Percentiles rank a stretch among this genome's conserved stretches.
Conservation (phyloP, 2,113 vertebrate genomes). For the Caloenas nicobarica region DNA sequence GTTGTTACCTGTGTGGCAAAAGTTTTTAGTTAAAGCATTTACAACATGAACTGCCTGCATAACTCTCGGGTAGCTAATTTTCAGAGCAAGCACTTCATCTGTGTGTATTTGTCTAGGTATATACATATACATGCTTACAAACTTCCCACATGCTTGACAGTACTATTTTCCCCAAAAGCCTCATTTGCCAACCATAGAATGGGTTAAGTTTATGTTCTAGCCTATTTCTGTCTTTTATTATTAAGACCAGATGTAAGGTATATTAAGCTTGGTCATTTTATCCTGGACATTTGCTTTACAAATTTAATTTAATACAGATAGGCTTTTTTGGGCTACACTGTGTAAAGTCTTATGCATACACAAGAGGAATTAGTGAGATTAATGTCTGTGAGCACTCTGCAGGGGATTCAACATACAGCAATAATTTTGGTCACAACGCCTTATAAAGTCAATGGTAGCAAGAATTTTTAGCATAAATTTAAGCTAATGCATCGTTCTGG, state of each 20-base stretch:
- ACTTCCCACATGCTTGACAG: neutral
- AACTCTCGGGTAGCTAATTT: neutral
- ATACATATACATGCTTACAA: neutral
- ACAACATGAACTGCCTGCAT: neutral
- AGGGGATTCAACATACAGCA: neutral
- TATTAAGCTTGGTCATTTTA: neutral
- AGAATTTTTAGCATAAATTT: neutral
- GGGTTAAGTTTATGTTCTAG: neutral
- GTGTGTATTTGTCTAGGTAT: neutral
- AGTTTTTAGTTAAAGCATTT: neutral
- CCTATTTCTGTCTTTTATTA: neutral
- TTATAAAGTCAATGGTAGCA: neutral
- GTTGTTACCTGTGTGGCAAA: neutral
- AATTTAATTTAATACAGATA: conserved; percentile 1
- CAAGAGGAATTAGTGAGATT: conserved; percentile 27
- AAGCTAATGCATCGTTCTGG: neutral
- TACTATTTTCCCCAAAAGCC: neutral
- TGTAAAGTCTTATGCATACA: neutral
- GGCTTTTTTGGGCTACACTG: neutral
- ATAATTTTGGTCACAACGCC: neutral
- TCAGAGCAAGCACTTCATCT: neutral
- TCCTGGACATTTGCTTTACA: neutral
- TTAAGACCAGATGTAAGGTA: neutral
- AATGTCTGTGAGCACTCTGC: neutral
- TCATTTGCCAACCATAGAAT: neutral